Evolutionary conservation across 1,140 invertebrate species (phyloP), one percentile per base, ranked within the genome.

Genomic region (Bombus cullumanus): DNA sequence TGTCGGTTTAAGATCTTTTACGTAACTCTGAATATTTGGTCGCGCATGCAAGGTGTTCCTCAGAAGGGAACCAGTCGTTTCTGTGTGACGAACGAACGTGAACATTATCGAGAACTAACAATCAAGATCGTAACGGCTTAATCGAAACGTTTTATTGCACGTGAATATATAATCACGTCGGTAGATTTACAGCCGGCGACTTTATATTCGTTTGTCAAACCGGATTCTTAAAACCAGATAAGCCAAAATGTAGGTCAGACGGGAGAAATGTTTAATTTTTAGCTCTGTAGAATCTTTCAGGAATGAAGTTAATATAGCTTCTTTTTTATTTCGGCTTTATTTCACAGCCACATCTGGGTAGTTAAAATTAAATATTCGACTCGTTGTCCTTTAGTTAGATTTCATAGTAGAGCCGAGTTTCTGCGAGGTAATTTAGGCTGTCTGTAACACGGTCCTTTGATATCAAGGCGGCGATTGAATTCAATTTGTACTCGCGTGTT

Each of bases 121-220:
- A 77, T 78, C 82, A 37, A 41, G 28, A 59, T 59, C 34, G 62
- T 57, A 57, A 68, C n/a, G 31, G 43, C 64, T 57, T 59, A 69
- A 77, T 83, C 72, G 64, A 69, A 31, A 83, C 62, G 39, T 31
- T 77, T 83, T 53, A 68, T 66, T 53, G 57, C 31, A 68, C 18
- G 73, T 57, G 57, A 82, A 31, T 34, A 57, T 39, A 64, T 43
- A 82, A 82, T 83, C 31, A 66, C 41, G n/a, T n/a, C 3, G 13
- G n/a, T 31, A 22, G 31, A 64, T 82, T 69, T 39, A 34, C 25
- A 13, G 6, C 9, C 31, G 28, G n/a, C 39, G 9, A 22, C 39
- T 39, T 31, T 25, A 31, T 31, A 12, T 53, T 53, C 57, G 81
- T 64, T 74, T 43, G 18, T 73, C 39, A 62, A 72, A 25, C 22